Evolutionary conservation across 2,888 invertebrate species (phyloP).

Genomic region (Pantelozetes paolii): DNA sequence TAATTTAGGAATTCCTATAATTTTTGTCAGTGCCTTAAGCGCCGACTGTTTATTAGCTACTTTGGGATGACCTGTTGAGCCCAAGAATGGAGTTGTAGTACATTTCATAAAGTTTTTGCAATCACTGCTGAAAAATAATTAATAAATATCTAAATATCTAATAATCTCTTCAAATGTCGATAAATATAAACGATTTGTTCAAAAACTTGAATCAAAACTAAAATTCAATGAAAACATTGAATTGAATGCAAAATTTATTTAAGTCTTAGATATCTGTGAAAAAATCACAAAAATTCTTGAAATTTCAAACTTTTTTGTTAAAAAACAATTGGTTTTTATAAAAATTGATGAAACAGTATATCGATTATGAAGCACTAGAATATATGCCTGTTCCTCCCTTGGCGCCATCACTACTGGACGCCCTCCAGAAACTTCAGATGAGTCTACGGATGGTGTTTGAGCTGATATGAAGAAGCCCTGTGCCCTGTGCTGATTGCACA

Average conservation of each 20-base stretch:
- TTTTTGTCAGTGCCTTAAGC: too few species aligned
- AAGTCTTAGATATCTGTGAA: neutral
- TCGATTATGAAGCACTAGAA: neutral
- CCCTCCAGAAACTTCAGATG: neutral
- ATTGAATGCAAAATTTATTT: neutral
- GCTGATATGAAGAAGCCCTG: neutral
- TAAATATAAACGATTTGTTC: too few species aligned
- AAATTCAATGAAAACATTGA: neutral
- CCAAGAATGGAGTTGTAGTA: neutral
- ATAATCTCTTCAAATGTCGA: too few species aligned
- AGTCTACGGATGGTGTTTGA: neutral
- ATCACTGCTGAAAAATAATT: too few species aligned
- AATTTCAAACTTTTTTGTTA: neutral
- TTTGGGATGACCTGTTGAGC: neutral
- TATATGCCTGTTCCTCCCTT: neutral
- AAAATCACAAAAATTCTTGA: neutral
- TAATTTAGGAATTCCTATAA: too few species aligned
- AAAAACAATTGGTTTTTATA: conserved; percentile 25
- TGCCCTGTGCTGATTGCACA: neutral
- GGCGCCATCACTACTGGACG: conserved; percentile 33
- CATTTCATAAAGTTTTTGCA: too few species aligned
- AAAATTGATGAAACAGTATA: conserved; percentile 18
- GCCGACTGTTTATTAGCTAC: too few species aligned
- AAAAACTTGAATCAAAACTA: too few species aligned
- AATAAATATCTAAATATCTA: too few species aligned